Conservation (phyloP, 2,888 invertebrate species). For the Tricholauxania praeusta region DNA sequence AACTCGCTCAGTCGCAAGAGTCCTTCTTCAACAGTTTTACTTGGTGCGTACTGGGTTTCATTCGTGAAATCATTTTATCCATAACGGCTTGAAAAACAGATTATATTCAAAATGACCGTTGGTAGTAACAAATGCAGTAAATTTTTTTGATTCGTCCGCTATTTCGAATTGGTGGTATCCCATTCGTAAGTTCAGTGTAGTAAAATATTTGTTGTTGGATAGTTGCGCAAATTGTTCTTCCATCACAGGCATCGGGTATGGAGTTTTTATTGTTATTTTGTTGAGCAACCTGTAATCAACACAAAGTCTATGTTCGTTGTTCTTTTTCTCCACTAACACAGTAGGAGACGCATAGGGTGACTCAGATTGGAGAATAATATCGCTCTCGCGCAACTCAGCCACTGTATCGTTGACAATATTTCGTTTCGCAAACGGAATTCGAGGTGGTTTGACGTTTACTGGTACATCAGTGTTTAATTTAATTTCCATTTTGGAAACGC, state of each 20-base stretch:
- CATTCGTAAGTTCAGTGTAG: conserved; percentile 39
- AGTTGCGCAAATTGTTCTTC: conserved; percentile 43
- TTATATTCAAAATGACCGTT: conserved; percentile 46
- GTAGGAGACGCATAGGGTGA: conserved; percentile 45
- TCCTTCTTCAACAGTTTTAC: conserved; percentile 38
- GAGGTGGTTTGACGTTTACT: conserved; percentile 42
- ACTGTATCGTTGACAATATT: conserved; percentile 29
- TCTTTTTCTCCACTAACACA: conserved; percentile 45
- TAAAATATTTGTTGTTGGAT: conserved; percentile 25
- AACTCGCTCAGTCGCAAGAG: conserved; percentile 35
- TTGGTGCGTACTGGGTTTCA: conserved; percentile 38
- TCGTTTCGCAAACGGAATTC: conserved; percentile 41
- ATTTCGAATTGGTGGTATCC: conserved; percentile 46
- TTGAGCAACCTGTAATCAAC: conserved; percentile 27
- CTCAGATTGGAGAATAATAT: conserved; percentile 39
- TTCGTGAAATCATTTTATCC: conserved; percentile 34
- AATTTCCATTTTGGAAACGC: conserved; percentile 38
- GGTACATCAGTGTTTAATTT: conserved; percentile 36
- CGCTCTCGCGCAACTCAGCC: conserved; percentile 31
- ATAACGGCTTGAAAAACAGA: conserved; percentile 36
- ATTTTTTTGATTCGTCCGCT: conserved; percentile 38
- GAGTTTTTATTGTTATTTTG: conserved; percentile 37
- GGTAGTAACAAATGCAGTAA: conserved; percentile 45
- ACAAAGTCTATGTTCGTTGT: conserved; percentile 44
- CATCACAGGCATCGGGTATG: conserved; percentile 45